Conservation (phyloP, 1,140 invertebrate species). For the Musca domestica region DNA sequence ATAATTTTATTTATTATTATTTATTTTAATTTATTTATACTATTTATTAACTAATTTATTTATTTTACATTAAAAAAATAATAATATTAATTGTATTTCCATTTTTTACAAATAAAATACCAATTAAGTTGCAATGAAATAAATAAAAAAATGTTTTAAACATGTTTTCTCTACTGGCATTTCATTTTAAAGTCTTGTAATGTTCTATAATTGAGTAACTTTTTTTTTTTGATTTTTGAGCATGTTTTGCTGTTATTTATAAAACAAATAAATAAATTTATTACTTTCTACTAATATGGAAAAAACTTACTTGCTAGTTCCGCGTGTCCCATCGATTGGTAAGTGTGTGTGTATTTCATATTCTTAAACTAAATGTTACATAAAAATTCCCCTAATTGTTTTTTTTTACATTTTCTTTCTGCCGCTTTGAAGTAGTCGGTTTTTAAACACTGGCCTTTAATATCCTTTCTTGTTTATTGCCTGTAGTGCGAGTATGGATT, state of each 20-base stretch:
- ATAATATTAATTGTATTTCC: not conserved
- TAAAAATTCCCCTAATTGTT: not conserved
- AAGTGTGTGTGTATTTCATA: not conserved
- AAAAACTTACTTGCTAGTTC: slow-evolving; percentile 3
- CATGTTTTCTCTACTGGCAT: too few species aligned
- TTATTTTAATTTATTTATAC: not conserved
- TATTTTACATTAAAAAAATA: not conserved
- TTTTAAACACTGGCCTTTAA: not conserved
- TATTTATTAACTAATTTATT: not conserved
- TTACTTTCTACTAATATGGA: not conserved
- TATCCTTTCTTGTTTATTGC: not conserved
- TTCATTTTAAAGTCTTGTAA: not conserved
- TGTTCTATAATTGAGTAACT: not conserved
- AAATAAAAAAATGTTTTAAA: too few species aligned
- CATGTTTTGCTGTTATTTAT: slow-evolving; percentile 8
- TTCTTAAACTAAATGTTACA: not conserved
- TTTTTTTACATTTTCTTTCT: not conserved
- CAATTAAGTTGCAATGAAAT: too few species aligned
- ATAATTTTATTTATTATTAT: not conserved
- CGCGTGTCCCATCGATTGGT: not conserved
- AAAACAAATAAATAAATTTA: too few species aligned
- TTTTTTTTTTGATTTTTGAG: slow-evolving; percentile 6
- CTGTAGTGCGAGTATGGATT: slow-evolving; percentile 42
- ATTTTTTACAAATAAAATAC: slow-evolving; percentile 12
- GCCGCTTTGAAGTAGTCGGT: not conserved